These are phyloP conservation scores for Lycodopsis pacificus DNA, from an alignment of 2,797 vertebrate species.

Conservation along the genomic window DNA sequence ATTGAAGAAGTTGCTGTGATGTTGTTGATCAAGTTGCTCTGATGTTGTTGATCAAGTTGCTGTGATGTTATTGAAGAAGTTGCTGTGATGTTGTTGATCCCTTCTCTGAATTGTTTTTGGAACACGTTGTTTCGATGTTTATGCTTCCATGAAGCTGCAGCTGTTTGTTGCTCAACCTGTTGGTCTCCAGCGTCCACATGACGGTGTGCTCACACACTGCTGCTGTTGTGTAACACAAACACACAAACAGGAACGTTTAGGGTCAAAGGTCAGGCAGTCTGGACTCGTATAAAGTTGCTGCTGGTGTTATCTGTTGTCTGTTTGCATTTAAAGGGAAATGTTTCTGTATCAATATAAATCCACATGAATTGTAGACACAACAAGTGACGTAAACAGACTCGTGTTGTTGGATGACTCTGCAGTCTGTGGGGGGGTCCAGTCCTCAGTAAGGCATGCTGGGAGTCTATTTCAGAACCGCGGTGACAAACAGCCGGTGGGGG, in stretches of 20 bases:
- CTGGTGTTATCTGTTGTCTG: no score
- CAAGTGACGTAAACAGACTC: neutral
- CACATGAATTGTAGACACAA: neutral
- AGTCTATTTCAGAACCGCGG: conserved; percentile 57
- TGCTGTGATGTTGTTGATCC: no score
- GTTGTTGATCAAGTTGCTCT: neutral
- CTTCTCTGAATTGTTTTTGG: no score
- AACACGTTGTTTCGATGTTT: no score
- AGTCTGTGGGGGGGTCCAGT: neutral
- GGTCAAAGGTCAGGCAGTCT: neutral
- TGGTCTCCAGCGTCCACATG: neutral
- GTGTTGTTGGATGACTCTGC: neutral
- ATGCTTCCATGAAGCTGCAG: neutral
- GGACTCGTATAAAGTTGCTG: neutral
- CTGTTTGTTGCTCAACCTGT: neutral
- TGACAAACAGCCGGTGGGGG: conserved; percentile 63
- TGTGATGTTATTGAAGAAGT: no score
- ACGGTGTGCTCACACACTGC: neutral
- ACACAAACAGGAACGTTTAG: neutral
- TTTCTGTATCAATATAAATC: no score
- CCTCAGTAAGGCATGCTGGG: conserved; percentile 60
- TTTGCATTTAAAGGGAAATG: no score
- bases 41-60: no score
- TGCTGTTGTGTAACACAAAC: neutral
- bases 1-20: neutral